Conservation (phyloP, 1,140 invertebrate genomes). For the Tetraneura akinire region DNA sequence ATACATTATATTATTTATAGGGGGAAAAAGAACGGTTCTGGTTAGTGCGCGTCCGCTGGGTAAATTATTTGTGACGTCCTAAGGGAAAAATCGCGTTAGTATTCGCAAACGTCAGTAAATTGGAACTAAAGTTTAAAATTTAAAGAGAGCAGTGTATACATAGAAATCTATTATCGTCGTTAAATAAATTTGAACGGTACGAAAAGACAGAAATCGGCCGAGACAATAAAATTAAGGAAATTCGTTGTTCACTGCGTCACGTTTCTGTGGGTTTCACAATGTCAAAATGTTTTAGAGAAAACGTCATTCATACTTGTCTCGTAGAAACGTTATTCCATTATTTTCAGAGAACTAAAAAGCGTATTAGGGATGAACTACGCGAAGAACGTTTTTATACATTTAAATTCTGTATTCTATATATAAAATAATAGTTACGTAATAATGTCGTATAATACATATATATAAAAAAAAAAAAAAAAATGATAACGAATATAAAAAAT, state of each 20-base stretch:
- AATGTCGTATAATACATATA: too few species aligned
- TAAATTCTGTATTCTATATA: too few species aligned
- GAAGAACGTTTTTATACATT: too few species aligned
- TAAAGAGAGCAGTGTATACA: not conserved
- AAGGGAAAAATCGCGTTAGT: not conserved
- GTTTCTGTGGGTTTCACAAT: not conserved
- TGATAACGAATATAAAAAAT: too few species aligned
- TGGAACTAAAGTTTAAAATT: not conserved
- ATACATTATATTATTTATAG: not conserved
- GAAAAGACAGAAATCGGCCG: not conserved
- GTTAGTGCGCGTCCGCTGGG: not conserved
- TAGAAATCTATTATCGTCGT: slow-evolving; percentile 9
- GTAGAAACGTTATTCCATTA: not conserved
- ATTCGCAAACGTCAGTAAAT: not conserved
- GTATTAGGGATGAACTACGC: not conserved
- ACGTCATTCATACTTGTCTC: not conserved
- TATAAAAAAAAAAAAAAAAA: too few species aligned
- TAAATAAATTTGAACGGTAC: slow-evolving; percentile 19
- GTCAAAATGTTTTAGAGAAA: slow-evolving; percentile 18
- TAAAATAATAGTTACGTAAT: too few species aligned
- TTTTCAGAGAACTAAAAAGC: not conserved
- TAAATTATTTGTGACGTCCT: slow-evolving; percentile 23
- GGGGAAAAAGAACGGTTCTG: not conserved
- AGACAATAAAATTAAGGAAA: slow-evolving; percentile 13
- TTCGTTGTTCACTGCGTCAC: not conserved